phyloP scores from a whole-genome alignment of 2,888 invertebrate species.

The Neoscelio sp. region DNA sequence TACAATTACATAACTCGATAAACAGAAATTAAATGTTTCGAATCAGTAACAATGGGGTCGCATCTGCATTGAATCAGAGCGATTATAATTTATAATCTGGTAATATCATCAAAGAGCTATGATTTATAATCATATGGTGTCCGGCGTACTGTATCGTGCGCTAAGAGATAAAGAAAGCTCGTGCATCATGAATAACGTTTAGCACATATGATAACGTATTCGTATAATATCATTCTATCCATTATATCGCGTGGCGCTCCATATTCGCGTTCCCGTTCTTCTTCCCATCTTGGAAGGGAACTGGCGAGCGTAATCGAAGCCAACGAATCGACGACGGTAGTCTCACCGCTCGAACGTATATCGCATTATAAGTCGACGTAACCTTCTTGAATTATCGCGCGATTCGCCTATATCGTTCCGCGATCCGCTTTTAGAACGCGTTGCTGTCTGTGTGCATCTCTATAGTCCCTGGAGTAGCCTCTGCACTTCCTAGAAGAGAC shows the following conservation, averaged over 20 bases:
- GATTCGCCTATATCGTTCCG: slow-evolving; percentile 67
- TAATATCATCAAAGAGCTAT: slow-evolving; percentile 46
- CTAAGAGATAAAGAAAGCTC: slow-evolving; percentile 50
- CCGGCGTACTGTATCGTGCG: slow-evolving; percentile 16
- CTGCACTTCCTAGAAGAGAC: slow-evolving; percentile 76
- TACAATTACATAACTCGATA: slow-evolving; percentile 32
- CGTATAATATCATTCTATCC: slow-evolving; percentile 59
- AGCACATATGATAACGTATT: slow-evolving; percentile 61
- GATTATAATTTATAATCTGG: slow-evolving; percentile 56
- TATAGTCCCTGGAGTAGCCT: slow-evolving; percentile 58
- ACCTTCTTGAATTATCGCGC: slow-evolving; percentile 65
- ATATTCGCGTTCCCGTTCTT: slow-evolving; percentile 56
- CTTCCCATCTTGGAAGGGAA: slow-evolving; percentile 55
- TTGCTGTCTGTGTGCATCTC: slow-evolving; percentile 38
- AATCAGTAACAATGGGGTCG: slow-evolving; percentile 46
- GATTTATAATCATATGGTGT: slow-evolving; percentile 54
- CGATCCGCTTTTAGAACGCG: slow-evolving; percentile 71
- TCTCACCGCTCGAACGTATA: slow-evolving; percentile 51
- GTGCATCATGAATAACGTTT: slow-evolving; percentile 61
- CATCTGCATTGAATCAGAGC: slow-evolving; percentile 53
- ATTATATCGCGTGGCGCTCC: slow-evolving; percentile 54
- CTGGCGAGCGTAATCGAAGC: slow-evolving; percentile 57
- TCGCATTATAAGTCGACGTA: slow-evolving; percentile 60
- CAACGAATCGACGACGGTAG: slow-evolving; percentile 62
- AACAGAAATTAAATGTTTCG: slow-evolving; percentile 46